phyloP scores from a whole-genome alignment of 2,797 vertebrate species.

The Cebuella pygmaea region DNA sequence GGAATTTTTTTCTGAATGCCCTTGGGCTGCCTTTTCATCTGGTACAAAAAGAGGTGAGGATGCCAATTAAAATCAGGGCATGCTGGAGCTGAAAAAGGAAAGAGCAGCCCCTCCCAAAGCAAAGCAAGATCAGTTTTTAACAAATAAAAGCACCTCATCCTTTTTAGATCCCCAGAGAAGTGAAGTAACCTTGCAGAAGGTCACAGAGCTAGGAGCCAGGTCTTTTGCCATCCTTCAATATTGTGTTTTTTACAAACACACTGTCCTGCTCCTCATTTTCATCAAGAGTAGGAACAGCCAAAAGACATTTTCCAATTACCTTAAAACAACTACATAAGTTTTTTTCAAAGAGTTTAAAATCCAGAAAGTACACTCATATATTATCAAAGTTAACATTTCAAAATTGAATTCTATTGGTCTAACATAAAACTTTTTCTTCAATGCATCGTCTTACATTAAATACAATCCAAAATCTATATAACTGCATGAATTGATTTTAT shows the following conservation, averaged over 20 bases:
- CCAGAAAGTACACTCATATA: neutral
- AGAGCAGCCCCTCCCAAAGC: neutral
- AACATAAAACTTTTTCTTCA: neutral
- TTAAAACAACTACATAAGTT: neutral
- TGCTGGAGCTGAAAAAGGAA: neutral
- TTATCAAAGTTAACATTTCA: neutral
- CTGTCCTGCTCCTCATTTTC: neutral
- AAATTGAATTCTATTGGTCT: neutral
- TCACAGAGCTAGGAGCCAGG: neutral
- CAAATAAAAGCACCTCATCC: neutral
- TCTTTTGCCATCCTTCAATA: neutral
- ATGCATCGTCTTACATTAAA: neutral
- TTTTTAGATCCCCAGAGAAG: neutral
- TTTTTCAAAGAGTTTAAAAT: neutral
- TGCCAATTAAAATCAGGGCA: slow-evolving; percentile 38
- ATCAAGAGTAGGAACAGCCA: neutral
- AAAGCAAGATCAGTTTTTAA: neutral
- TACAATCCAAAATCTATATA: neutral
- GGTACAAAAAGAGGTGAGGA: neutral
- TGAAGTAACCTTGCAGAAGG: neutral
- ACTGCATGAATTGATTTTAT: neutral
- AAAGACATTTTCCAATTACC: neutral
- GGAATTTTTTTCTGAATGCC: slow-evolving; percentile 61
- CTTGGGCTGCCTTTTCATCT: slow-evolving; percentile 53
- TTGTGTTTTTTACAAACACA: neutral